Evolutionary conservation across 1,140 invertebrate genomes (phyloP).

Genomic region (Heliconius hermathena): DNA sequence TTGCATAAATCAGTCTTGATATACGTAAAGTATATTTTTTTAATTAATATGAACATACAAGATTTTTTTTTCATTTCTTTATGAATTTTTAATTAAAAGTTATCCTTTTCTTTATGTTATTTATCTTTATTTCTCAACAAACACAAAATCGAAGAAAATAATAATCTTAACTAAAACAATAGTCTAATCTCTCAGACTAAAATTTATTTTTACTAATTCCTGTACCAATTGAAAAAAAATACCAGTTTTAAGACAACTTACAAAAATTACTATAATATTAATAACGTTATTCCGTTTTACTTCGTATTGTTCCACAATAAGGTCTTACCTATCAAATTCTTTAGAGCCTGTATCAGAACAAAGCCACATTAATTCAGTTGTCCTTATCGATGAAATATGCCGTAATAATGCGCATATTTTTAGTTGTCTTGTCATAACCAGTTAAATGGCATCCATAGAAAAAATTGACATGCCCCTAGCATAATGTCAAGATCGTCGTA

Average conservation of each 20-base stretch:
- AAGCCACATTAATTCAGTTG: slow-evolving; percentile 60
- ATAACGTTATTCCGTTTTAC: not conserved
- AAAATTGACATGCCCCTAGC: slow-evolving; percentile 13
- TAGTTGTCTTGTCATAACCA: slow-evolving; percentile 57
- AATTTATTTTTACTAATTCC: too few species aligned
- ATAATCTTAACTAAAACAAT: too few species aligned
- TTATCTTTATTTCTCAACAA: too few species aligned
- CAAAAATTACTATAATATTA: not conserved
- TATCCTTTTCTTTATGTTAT: too few species aligned
- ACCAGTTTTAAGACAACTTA: not conserved
- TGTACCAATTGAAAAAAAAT: too few species aligned
- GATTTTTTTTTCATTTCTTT: too few species aligned
- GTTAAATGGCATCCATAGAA: slow-evolving; percentile 31
- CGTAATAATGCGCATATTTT: slow-evolving; percentile 54
- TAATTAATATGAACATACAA: too few species aligned
- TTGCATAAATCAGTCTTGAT: not conserved
- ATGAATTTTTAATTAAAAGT: too few species aligned
- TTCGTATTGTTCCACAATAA: not conserved
- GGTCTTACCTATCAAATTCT: not conserved
- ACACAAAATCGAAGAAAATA: too few species aligned
- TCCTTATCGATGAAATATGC: slow-evolving; percentile 50
- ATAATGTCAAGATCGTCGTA: not conserved
- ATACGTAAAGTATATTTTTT: too few species aligned
- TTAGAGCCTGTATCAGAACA: slow-evolving; percentile 43
- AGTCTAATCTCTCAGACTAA: too few species aligned